Conservation (phyloP, 2,888 invertebrate genomes). For the Lepetodrilus schrolli region DNA sequence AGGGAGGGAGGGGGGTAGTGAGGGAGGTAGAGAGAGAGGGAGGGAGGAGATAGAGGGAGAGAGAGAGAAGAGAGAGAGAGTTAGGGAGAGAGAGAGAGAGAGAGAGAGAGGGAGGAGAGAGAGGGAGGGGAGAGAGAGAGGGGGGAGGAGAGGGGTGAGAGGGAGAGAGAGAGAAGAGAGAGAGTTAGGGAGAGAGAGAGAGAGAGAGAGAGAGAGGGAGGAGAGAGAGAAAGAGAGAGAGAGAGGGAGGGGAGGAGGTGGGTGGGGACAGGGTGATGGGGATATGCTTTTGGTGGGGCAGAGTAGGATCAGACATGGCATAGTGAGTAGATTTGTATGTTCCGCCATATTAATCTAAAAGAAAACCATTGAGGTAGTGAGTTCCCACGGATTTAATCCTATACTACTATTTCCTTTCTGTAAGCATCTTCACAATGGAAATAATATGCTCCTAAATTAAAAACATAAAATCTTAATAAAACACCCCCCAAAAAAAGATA, state of each 20-base stretch:
- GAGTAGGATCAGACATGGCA: neutral
- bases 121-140: neutral
- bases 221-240: neutral
- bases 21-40: slow-evolving; percentile 9
- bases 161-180: slow-evolving; percentile 4
- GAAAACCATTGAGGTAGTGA: too few species aligned
- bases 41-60: neutral
- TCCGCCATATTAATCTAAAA: too few species aligned
- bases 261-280: too few species aligned
- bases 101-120: neutral
- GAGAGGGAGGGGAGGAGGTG: neutral
- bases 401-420: too few species aligned
- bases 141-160: neutral
- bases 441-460: too few species aligned
- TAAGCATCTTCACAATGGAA: too few species aligned
- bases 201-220: neutral
- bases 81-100: slow-evolving; percentile 22
- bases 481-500: too few species aligned
- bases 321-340: neutral
- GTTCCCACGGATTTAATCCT: too few species aligned
- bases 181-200: too few species aligned
- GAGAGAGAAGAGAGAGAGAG: too few species aligned
- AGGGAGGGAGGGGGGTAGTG: neutral
- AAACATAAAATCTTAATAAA: too few species aligned
- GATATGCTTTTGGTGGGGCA: neutral